Conservation (phyloP, 2,113 vertebrate genomes). For the Callipepla squamata region DNA sequence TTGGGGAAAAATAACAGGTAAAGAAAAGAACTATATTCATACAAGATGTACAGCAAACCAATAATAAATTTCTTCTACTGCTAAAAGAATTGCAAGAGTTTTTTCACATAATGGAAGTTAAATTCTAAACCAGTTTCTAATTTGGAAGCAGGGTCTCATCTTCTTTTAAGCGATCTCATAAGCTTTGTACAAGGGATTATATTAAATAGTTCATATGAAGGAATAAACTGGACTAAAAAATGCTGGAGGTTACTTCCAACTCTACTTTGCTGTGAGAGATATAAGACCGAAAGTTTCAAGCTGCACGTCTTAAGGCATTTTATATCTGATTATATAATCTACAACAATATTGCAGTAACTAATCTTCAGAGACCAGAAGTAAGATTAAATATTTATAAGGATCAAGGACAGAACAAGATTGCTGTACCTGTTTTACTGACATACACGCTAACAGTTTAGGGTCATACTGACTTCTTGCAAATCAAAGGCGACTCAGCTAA, state of each 20-base stretch:
- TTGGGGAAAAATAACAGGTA: neutral
- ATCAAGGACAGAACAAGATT: neutral
- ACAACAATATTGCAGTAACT: neutral
- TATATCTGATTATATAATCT: neutral
- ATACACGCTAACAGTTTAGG: neutral
- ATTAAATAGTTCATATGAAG: neutral
- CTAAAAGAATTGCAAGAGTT: neutral
- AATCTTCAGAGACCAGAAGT: neutral
- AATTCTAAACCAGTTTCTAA: neutral
- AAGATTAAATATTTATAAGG: neutral
- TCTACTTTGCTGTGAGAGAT: neutral
- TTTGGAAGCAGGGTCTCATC: neutral
- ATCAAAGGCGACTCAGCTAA: neutral
- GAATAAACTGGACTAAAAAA: neutral
- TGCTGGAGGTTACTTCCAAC: neutral
- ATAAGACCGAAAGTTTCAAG: neutral
- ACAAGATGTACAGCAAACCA: neutral
- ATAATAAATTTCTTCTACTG: neutral
- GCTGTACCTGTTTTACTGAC: neutral
- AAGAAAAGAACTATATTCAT: neutral
- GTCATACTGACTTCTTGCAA: fast-evolving
- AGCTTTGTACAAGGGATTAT: neutral
- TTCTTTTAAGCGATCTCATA: neutral
- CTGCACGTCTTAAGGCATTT: neutral
- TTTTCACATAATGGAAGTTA: neutral